Conservation (phyloP, 2,113 vertebrate species). For the Anguilla japonica region DNA sequence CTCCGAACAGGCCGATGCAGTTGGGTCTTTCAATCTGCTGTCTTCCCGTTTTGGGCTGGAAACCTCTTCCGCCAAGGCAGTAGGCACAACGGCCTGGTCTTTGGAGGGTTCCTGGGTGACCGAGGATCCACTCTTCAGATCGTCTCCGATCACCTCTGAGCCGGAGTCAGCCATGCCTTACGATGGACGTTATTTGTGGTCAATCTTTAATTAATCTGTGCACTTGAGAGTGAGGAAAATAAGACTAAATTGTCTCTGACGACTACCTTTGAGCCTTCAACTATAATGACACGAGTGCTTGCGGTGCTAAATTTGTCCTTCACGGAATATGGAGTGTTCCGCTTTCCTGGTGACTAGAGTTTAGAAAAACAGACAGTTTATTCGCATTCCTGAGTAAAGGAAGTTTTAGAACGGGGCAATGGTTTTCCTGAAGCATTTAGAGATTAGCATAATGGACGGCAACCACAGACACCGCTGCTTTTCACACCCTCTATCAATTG, state of each 20-base stretch:
- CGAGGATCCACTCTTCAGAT: background rate
- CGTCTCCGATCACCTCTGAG: background rate
- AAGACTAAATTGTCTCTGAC: constrained; percentile 11
- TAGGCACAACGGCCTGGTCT: background rate
- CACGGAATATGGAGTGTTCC: background rate
- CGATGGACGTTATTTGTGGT: background rate
- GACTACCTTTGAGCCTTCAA: background rate
- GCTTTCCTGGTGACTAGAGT: background rate
- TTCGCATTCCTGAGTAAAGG: constrained; percentile 26
- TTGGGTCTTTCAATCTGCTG: background rate
- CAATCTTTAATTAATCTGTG: background rate
- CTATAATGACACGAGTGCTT: background rate
- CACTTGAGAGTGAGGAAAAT: constrained; percentile 5
- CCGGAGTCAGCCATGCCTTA: constrained; percentile 51
- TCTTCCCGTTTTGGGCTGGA: background rate
- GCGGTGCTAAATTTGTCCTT: background rate
- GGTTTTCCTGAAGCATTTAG: background rate
- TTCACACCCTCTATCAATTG: background rate
- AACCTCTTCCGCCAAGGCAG: background rate
- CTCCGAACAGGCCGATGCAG: background rate
- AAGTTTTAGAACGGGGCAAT: background rate
- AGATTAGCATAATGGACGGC: background rate
- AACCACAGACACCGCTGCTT: constrained; percentile 12
- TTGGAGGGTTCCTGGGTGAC: constrained; percentile 20
- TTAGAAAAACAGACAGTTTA: background rate